Base-by-base conservation (phyloP, 30 jellyfish, hydroid and myxozoan genomes). In the Pseudorhiza aurosa region DNA sequence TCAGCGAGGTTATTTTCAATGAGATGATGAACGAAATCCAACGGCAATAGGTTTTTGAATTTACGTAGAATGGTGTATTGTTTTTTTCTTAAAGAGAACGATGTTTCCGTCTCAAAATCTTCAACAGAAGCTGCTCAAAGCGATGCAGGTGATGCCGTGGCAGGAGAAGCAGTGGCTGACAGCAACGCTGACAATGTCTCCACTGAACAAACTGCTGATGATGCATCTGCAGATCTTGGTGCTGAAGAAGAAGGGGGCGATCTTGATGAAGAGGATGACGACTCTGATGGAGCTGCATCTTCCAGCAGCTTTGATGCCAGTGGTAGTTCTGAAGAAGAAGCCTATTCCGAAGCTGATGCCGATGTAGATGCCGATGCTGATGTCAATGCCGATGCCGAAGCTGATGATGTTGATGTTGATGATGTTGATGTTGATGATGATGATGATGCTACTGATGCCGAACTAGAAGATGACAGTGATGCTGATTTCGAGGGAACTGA, bases 221-320 rank as follows among this genome's bases (percentile, higher is more conserved):
- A 44, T 10, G 62, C 43, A 9, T 15, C 24, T 25, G 59, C 26
- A 22, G 68, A 17, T 32, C 18, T 30, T 15, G 55, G 25, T 12
- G 73, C 22, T 30, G 87, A 21, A 6, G 74, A 51, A 12, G 87
- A 74, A 26, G 87, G 47, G 24, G 87, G 58, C 35, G 75, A 30
- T 55, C 75, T 45, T 53, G 87, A 19, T 74, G 76, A 57, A 1
- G 76, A 33, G 6, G 87, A 56, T 4, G 77, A 74, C 8, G 44
- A 22, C 44, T 31, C 53, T 35, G 68, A 43, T 10, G 74, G 17
- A 43, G 90, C 21, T 1, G 63, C 11, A 28, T 53, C 30, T 15
- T 40, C 83, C 5, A 57, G 27, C 14, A 64, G 21, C 33, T 63
- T 19, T 31, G 74, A 46, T 25, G 70, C 22, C 14, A 37, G 17